Percentiles rank a stretch among this genome's conserved stretches.
Evolutionary conservation across 2,888 invertebrate species (phyloP).

Genomic region (Apantesis nais): DNA sequence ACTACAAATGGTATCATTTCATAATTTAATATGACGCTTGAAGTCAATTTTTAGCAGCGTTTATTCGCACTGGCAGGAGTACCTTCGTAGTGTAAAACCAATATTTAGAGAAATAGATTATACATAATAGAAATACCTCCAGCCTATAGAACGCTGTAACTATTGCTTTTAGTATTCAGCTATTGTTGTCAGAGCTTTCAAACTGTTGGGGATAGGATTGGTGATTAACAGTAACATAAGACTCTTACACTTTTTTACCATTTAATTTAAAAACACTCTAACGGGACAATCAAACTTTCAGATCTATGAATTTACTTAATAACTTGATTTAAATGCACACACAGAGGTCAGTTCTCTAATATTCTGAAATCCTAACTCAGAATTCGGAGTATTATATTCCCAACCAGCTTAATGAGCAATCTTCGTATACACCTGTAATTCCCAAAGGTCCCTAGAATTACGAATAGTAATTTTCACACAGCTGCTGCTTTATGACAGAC

Average conservation of each 20-base stretch:
- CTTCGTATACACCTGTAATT: background rate
- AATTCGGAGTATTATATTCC: background rate
- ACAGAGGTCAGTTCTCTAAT: background rate
- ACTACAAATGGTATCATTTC: too few relatives aligned
- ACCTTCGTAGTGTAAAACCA: background rate
- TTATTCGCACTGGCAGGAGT: background rate
- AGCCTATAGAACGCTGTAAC: background rate
- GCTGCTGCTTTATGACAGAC: background rate
- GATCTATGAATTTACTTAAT: background rate
- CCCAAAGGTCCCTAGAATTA: background rate
- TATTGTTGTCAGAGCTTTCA: background rate
- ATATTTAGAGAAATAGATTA: background rate
- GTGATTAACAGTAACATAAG: too few relatives aligned
- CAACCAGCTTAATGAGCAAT: background rate
- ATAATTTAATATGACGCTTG: too few relatives aligned
- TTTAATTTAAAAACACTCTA: background rate
- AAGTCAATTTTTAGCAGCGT: background rate
- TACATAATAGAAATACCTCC: background rate
- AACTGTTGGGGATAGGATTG: too few relatives aligned
- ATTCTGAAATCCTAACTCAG: background rate
- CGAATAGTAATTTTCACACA: background rate
- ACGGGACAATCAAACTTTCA: background rate
- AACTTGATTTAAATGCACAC: background rate
- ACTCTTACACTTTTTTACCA: too few relatives aligned
- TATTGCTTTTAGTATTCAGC: background rate